Evolutionary conservation across 2,113 vertebrate species (phyloP), one percentile per base, ranked within the genome.

Genomic region (Phyllopteryx taeniolatus): DNA sequence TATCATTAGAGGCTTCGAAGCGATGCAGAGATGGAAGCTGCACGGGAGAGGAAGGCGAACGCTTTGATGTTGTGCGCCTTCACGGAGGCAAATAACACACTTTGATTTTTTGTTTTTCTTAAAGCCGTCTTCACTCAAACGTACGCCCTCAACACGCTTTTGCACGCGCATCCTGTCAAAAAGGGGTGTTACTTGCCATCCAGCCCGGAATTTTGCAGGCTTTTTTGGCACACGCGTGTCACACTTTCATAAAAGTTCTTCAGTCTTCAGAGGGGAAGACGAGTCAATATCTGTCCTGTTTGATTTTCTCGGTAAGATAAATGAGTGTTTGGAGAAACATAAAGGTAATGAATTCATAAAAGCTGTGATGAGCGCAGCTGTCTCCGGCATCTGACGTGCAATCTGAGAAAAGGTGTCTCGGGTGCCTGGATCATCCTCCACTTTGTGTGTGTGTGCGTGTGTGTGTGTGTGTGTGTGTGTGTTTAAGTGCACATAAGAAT

Each of bases 271-370:
- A 70, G 43, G 79, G 42, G 73, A 46, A 57, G 35, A 68, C 65
- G 86, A 83, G 72, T 56, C 61, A 70, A 72, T 70, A 57, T 83
- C 81, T 85, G 83, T 87, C 82, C 77, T 10, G 63, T 88, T 86
- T 83, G 75, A 86, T 86, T 88, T 83, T 68, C 70, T 46, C 72
- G 84, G 72, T 77, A 83, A 86, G 89, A 91, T 85, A 80, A 88
- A 91, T 89, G 79, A 74, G 80, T 83, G 86, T 89, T 91, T 83
- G 85, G 85, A 85, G 79, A 83, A 84, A 89, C 86, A 86, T 89
- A 87, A 90, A 90, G 81, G 77, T 88, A 51, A 79, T 82, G 86
- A 84, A 90, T 94, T 90, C 89, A 90, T 94, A 93, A 94, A 90
- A 87, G 82, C 84, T 67, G 80, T 83, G 68, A 92, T 92, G 91